Evolutionary conservation across 2,113 vertebrate genomes (phyloP).

Genomic region (Chaetodon auriga): DNA sequence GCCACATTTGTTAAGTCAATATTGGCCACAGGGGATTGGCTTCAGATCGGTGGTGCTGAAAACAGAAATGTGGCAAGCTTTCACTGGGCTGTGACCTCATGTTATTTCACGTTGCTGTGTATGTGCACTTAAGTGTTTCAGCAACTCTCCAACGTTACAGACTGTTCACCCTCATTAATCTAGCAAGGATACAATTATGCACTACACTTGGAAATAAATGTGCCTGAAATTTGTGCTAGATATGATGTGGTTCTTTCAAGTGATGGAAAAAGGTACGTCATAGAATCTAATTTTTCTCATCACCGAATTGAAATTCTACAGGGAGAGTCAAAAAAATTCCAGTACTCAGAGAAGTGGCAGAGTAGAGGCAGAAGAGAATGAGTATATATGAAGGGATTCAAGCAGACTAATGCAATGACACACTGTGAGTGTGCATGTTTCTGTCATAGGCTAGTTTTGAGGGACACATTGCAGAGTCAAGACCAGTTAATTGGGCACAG

Average conservation of each 20-base stretch:
- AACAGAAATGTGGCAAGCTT: constrained; percentile 50
- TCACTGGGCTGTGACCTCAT: constrained; percentile 41
- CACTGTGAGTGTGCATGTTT: not conserved
- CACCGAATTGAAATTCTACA: constrained; percentile 16
- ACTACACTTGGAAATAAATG: constrained; percentile 9
- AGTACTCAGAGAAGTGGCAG: constrained; percentile 16
- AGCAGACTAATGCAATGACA: not conserved
- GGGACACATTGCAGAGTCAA: no score
- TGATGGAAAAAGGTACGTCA: constrained; percentile 23
- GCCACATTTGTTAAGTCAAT: constrained; percentile 55
- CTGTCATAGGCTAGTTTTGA: no score
- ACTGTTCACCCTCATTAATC: constrained; percentile 19
- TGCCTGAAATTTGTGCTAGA: constrained; percentile 24
- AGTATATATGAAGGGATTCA: not conserved
- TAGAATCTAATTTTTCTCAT: constrained; percentile 42
- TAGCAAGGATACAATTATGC: constrained; percentile 15
- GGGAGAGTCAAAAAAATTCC: constrained; percentile 12
- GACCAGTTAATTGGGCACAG: no score
- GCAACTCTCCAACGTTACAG: constrained; percentile 25
- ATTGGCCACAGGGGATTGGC: constrained; percentile 55
- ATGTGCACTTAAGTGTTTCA: constrained; percentile 28
- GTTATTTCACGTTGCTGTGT: constrained; percentile 47
- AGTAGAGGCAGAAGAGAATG: not conserved
- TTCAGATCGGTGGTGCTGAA: constrained; percentile 64
- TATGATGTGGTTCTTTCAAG: constrained; percentile 7